A percentile compares a stretch with the other conserved stretches of the same genome.
phyloP scores from a whole-genome alignment of 2,113 vertebrate species.

The Neodon shergylaensis region DNA sequence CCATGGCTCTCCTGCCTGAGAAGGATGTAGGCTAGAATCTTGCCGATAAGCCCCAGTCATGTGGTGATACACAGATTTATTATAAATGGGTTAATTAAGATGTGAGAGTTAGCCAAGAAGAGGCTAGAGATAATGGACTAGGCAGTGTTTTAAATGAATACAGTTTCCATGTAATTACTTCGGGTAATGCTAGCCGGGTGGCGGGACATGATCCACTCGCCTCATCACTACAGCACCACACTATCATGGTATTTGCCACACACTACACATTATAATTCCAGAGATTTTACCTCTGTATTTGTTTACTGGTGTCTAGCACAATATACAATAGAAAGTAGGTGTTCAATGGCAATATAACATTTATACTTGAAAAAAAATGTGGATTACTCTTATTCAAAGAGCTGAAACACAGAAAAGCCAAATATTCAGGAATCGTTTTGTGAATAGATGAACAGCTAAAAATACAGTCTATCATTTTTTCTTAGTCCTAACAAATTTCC shows the following conservation, averaged over 20 bases:
- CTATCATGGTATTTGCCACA: neutral
- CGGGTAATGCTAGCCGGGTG: no score
- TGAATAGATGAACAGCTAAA: neutral
- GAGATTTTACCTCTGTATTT: neutral
- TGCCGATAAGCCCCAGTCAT: no score
- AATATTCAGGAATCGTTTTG: neutral
- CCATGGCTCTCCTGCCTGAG: no score
- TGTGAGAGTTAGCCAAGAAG: no score
- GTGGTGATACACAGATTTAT: no score
- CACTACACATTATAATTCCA: neutral
- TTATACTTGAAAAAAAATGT: neutral
- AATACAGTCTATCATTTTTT: neutral
- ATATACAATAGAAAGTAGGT: neutral
- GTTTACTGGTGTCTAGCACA: neutral
- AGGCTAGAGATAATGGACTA: no score
- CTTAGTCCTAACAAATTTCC: neutral
- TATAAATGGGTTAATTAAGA: no score
- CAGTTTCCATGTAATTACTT: no score
- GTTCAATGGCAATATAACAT: neutral
- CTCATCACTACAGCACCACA: neutral
- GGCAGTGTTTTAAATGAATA: no score
- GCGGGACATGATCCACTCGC: rapidly evolving
- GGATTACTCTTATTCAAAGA: neutral
- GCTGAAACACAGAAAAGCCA: neutral
- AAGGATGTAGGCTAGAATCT: no score